Evolutionary conservation across 2,888 invertebrate species (phyloP).

Genomic region (Drosophila differens): DNA sequence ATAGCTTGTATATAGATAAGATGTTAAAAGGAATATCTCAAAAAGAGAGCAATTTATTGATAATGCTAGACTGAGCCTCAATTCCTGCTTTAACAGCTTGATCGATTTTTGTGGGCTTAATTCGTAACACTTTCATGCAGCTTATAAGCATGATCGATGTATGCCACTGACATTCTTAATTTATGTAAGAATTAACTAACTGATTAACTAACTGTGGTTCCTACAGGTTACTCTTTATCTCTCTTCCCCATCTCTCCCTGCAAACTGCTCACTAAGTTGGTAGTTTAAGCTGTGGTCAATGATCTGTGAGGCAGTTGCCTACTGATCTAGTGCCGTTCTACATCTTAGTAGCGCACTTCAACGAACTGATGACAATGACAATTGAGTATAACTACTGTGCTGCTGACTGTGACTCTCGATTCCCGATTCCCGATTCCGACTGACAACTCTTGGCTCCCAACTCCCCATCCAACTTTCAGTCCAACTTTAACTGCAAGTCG

Average conservation of each 20-base stretch:
- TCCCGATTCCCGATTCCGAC: conserved; percentile 16
- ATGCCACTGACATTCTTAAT: background rate
- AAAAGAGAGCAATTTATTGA: background rate
- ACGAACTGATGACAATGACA: conserved; percentile 43
- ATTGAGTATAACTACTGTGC: conserved; percentile 6
- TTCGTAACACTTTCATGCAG: background rate
- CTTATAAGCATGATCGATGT: background rate
- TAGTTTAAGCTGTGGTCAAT: conserved; percentile 24
- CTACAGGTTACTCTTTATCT: background rate
- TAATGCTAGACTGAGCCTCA: background rate
- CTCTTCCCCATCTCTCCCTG: background rate
- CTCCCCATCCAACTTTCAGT: background rate
- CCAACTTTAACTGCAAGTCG: conserved; percentile 39
- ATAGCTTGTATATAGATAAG: background rate
- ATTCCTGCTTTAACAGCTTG: background rate
- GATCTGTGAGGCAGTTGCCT: conserved; percentile 22
- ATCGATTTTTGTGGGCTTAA: background rate
- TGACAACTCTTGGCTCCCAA: background rate
- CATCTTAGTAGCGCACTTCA: conserved; percentile 20
- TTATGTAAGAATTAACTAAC: background rate
- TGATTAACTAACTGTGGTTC: background rate
- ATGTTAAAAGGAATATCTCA: background rate
- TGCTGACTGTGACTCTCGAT: conserved; percentile 28
- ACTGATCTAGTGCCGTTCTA: conserved; percentile 4
- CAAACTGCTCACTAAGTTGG: conserved; percentile 1